A percentile compares a stretch with the other conserved stretches of the same genome.
phyloP scores from a whole-genome alignment of 1,140 invertebrate species.

The Leguminivora glycinivorella region DNA sequence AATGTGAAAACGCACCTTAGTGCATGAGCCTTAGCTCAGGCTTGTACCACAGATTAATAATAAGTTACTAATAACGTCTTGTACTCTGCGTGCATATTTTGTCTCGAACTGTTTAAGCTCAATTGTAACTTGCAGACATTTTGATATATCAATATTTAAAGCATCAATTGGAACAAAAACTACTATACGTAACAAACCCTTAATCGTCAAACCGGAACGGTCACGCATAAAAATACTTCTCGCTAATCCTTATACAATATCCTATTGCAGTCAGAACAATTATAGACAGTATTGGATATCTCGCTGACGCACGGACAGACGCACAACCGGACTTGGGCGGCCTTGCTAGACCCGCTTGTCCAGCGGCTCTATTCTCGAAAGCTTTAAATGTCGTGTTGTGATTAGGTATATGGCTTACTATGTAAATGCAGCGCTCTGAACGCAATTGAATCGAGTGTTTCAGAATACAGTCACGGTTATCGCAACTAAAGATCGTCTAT shows the following conservation, averaged over 20 bases:
- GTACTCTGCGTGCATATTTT: no score
- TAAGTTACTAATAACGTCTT: no score
- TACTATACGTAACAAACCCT: background rate
- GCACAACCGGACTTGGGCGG: slow-evolving; percentile 19
- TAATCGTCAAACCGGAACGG: background rate
- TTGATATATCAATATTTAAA: no score
- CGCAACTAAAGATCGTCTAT: background rate
- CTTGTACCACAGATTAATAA: no score
- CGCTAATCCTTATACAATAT: background rate
- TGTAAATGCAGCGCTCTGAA: background rate
- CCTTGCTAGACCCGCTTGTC: slow-evolving; percentile 4
- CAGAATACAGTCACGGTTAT: background rate
- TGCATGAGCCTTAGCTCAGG: no score
- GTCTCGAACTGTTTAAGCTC: no score
- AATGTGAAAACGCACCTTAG: no score
- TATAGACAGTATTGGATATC: background rate
- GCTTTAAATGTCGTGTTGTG: background rate
- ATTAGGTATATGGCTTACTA: background rate
- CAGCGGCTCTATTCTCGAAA: background rate
- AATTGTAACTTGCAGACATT: no score
- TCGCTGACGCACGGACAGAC: slow-evolving; percentile 12
- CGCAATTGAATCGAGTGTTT: background rate
- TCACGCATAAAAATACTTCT: background rate
- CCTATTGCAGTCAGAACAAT: slow-evolving; percentile 7
- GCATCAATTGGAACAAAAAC: no score